Percentiles rank a stretch among this genome's conserved stretches.
These are phyloP conservation scores for Labeo rohita DNA, from an alignment of 2,113 vertebrate species.

Conservation along the genomic window DNA sequence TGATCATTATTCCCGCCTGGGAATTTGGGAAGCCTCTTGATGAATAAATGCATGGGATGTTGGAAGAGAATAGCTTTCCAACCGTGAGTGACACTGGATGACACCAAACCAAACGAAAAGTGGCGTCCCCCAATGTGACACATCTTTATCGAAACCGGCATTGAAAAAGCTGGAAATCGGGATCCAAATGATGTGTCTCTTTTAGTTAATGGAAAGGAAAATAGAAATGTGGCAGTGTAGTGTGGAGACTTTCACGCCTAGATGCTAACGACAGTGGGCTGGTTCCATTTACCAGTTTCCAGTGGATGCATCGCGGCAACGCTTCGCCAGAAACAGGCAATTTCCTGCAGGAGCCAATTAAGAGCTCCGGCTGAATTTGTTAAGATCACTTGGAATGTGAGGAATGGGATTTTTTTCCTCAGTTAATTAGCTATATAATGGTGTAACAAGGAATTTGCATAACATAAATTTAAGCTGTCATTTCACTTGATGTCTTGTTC, in stretches of 20 bases:
- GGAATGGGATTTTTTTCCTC: background rate
- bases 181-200: slow-evolving; percentile 62
- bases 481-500: slow-evolving; percentile 45
- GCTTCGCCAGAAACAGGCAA: slow-evolving; percentile 41
- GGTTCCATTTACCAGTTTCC: slow-evolving; percentile 49
- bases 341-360: slow-evolving; percentile 58
- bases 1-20: slow-evolving; percentile 28
- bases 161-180: slow-evolving; percentile 64
- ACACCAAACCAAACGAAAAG: slow-evolving; percentile 38
- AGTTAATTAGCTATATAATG: slow-evolving; percentile 58
- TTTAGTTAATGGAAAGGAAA: slow-evolving; percentile 73
- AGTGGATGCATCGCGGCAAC: slow-evolving; percentile 16
- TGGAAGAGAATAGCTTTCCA: slow-evolving; percentile 49
- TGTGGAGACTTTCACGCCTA: slow-evolving; percentile 64
- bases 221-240: slow-evolving; percentile 65
- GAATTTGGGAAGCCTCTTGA: slow-evolving; percentile 41
- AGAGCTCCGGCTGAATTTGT: slow-evolving; percentile 56
- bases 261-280: slow-evolving; percentile 62
- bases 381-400: slow-evolving; percentile 52
- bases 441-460: slow-evolving; percentile 46
- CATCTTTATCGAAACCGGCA: slow-evolving; percentile 43
- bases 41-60: slow-evolving; percentile 59
- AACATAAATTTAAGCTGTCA: slow-evolving; percentile 45
- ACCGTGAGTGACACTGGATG: slow-evolving; percentile 39
- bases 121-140: slow-evolving; percentile 30